Conservation (phyloP, 2,888 invertebrate species). For the Pristionchus exspectatus region DNA sequence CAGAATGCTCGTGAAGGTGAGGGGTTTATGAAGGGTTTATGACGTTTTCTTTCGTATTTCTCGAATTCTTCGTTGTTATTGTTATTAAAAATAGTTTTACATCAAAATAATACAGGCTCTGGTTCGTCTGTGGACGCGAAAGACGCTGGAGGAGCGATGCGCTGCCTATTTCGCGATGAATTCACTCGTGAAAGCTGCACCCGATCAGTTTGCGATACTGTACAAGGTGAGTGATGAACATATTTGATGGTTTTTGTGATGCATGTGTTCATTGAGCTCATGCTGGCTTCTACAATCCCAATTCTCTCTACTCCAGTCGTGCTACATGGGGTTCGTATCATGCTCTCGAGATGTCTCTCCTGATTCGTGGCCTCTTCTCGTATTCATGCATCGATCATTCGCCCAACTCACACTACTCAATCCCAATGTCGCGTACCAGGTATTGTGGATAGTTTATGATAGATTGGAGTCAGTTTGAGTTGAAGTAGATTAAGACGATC, state of each 20-base stretch:
- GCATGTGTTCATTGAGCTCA: background rate
- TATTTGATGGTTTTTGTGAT: background rate
- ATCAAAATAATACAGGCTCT: slow-evolving; percentile 58
- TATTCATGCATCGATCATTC: slow-evolving; percentile 72
- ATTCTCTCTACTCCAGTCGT: slow-evolving; percentile 60
- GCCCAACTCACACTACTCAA: slow-evolving; percentile 72
- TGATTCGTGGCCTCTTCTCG: slow-evolving; percentile 71
- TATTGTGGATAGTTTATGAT: slow-evolving; percentile 59
- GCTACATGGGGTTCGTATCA: slow-evolving; percentile 75
- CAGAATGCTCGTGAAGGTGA: slow-evolving; percentile 70
- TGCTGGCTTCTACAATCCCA: too few species aligned
- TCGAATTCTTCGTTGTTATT: too few species aligned
- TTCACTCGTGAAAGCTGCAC: slow-evolving; percentile 62
- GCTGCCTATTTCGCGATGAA: slow-evolving; percentile 74
- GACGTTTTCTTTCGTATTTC: too few species aligned
- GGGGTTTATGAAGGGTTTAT: background rate
- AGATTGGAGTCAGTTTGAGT: background rate
- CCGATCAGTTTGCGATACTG: slow-evolving; percentile 64
- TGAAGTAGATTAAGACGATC: background rate
- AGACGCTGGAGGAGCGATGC: slow-evolving; percentile 70
- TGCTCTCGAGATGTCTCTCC: slow-evolving; percentile 71
- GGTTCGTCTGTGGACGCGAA: slow-evolving; percentile 73
- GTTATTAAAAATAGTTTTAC: background rate
- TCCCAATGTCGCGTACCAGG: slow-evolving; percentile 72
- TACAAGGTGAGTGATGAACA: slow-evolving; percentile 59